Base-by-base conservation (phyloP, 2,797 vertebrate genomes). In the Hypotaenidia okinawae region DNA sequence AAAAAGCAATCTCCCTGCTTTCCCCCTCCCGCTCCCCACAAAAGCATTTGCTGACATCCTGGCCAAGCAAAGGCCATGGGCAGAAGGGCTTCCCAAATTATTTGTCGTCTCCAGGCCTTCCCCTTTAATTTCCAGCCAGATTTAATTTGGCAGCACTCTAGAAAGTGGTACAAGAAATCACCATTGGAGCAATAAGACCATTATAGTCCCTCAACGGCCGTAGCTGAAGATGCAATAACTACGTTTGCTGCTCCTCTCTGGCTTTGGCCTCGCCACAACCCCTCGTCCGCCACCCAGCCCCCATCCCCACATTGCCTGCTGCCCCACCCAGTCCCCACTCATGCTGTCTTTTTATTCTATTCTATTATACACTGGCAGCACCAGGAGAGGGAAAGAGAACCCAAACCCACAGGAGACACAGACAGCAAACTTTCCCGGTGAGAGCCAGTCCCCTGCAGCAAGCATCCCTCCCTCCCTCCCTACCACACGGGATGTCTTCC, bases 51-150 rank as follows among this genome's bases (percentile, higher is more conserved):
- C 49, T 2, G 72, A 94, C 84, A 89, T 69, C 61, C 88, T 33
- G 51, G 58, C 1, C 24, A 94, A 64, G 90, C 2, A 5, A 61
- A 54, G 1, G 5, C 52, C 28, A 2, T 5, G n/a, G 66, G 63
- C 66, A 95, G 49, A 0, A 0, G 62, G 45, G 63, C 62, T 91
- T 58, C 79, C 90, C 84, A 79, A 41, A 72, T 45, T 72, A 24
- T 37, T 89, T 51, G 10, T 67, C 80, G 37, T 85, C 73, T 61
- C 43, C 83, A 86, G 80, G n/a, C 69, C 68, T 78, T 87, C 70
- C 69, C 75, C 89, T 81, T 92, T 70, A 82, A 96, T 95, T 95
- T 87, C 83, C 78, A 86, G 35, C 25, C 86, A 66, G 76, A 90
- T 82, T 86, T 89, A 74, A 81, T 35, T 92, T 78, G 73, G 93